phyloP scores from a whole-genome alignment of 37 sponge, comb jelly and placozoan species.

The Ianthella basta region DNA sequence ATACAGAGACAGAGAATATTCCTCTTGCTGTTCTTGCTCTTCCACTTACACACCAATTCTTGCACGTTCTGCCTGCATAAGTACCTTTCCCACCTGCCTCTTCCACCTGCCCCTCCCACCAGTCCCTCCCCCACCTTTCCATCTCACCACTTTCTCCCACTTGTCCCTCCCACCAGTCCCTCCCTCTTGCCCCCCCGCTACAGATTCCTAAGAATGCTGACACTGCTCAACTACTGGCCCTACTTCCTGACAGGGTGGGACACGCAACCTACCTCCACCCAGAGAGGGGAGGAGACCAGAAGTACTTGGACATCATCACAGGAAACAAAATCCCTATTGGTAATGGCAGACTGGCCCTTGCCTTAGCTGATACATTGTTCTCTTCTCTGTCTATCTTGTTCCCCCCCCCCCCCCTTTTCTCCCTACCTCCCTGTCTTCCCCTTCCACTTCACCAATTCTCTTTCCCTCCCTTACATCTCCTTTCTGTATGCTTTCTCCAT shows the following conservation, averaged over 20 bases:
- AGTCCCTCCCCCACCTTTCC: no score
- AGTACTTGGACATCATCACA: slow-evolving; percentile 42
- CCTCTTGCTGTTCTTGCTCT: no score
- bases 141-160: no score
- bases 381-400: not conserved
- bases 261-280: slow-evolving; percentile 81
- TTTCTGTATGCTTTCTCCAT: no score
- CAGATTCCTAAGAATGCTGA: slow-evolving; percentile 41
- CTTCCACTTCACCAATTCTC: no score
- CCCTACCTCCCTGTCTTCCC: not conserved
- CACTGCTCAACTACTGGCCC: slow-evolving; percentile 42
- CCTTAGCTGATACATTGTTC: not conserved
- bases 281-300: slow-evolving; percentile 48
- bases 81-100: not conserved
- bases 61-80: no score
- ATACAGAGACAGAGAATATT: no score
- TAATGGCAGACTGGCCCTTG: not conserved
- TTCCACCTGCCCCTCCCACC: no score
- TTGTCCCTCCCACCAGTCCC: no score
- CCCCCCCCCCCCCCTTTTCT: not conserved
- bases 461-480: no score
- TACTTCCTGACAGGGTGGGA: slow-evolving; percentile 71
- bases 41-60: no score
- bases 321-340: slow-evolving; percentile 73
- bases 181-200: not conserved